Conservation (phyloP, 2,888 invertebrate species). For the Nephrocerus scutellatus region DNA sequence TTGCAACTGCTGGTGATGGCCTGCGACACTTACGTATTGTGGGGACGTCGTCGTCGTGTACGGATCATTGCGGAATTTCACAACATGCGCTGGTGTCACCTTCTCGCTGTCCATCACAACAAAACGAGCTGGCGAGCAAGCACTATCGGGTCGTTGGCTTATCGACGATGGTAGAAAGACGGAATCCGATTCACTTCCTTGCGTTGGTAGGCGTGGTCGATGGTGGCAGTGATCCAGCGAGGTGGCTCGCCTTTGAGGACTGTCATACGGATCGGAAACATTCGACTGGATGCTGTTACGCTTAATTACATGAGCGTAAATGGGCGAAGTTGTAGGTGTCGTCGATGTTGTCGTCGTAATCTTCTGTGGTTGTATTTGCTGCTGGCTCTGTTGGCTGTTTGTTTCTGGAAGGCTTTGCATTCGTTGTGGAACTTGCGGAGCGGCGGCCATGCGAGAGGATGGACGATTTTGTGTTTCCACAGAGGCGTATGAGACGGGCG, state of each 20-base stretch:
- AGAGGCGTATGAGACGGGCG: constrained; percentile 44
- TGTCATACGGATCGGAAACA: constrained; percentile 39
- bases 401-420: constrained; percentile 41
- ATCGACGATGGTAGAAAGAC: too few species aligned
- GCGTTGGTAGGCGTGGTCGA: constrained; percentile 19
- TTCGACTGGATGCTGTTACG: constrained; percentile 41
- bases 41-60: constrained; percentile 26
- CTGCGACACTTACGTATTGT: constrained; percentile 25
- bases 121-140: constrained; percentile 32
- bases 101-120: constrained; percentile 41
- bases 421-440: constrained; percentile 42
- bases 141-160: constrained; percentile 23
- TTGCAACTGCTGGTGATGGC: constrained; percentile 27
- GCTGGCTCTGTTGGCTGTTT: too few species aligned
- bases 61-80: constrained; percentile 28
- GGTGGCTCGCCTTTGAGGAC: constrained; percentile 29
- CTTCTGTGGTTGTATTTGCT: constrained; percentile 22
- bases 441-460: constrained; percentile 28
- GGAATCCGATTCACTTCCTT: constrained; percentile 28
- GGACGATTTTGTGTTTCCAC: constrained; percentile 36
- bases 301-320: constrained; percentile 44
- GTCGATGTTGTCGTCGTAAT: constrained; percentile 14
- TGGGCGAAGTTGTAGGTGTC: constrained; percentile 32
- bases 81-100: constrained; percentile 35
- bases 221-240: constrained; percentile 19